A percentile compares a stretch with the other conserved stretches of the same genome.
Evolutionary conservation across 1,140 invertebrate genomes (phyloP).

Genomic region (Philopotamus ludificatus): DNA sequence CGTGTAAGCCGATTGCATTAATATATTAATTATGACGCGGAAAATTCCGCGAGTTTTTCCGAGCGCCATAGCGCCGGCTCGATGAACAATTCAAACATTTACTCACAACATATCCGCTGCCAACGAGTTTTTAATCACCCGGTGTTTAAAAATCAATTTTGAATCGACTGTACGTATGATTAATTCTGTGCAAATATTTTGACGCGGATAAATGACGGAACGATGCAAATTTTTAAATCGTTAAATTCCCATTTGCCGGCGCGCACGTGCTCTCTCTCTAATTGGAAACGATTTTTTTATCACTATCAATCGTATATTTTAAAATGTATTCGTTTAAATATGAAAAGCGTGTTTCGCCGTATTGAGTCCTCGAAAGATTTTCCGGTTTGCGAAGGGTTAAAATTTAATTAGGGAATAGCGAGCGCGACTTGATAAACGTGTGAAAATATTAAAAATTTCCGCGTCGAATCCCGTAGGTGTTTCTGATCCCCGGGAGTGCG

Average conservation of each 20-base stretch:
- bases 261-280: background rate
- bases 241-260: background rate
- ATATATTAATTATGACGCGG: too few relatives aligned
- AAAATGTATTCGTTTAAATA: too few relatives aligned
- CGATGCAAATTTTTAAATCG: too few relatives aligned
- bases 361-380: too few relatives aligned
- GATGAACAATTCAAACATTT: conserved; percentile 20
- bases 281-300: background rate
- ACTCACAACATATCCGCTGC: conserved; percentile 21
- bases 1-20: too few relatives aligned
- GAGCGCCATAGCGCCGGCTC: conserved; percentile 12
- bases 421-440: too few relatives aligned
- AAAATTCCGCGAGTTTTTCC: too few relatives aligned
- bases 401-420: too few relatives aligned
- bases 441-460: too few relatives aligned
- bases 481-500: background rate
- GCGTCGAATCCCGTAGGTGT: background rate
- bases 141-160: too few relatives aligned
- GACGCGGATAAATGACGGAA: background rate
- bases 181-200: background rate
- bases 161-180: background rate
- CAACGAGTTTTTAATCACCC: conserved; percentile 25
- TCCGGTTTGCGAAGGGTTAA: too few relatives aligned
- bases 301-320: background rate
- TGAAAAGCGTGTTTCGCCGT: too few relatives aligned